Base-by-base conservation (phyloP, 2,113 vertebrate genomes). In the Thinocorus orbignyianus region DNA sequence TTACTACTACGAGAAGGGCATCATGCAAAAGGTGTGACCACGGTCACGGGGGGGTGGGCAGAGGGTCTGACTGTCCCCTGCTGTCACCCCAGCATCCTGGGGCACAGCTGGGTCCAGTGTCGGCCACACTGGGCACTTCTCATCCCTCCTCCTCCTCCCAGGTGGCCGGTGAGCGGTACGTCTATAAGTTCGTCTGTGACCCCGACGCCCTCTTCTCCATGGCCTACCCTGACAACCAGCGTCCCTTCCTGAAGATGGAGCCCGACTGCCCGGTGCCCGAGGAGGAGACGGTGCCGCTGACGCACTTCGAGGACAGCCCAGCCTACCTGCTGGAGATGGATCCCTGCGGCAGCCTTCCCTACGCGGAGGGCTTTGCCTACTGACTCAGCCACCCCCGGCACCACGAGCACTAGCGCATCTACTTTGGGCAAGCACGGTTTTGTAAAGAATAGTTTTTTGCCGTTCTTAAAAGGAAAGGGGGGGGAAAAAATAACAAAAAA, bases 1-100 rank as follows among this genome's bases (percentile, higher is more conserved):
- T 80, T 99, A 99, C 96, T 99, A 99, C 98, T 99, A 99, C 0
- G 99, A 99, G 97, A 99, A 99, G 95, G 99, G 99, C 97, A 99
- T 99, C 98, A 99, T 99, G 99, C 99, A 99, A 98, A 99, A 99
- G 99, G 99, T 97, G 97, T 13, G 55, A 30, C 26, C 0, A 0
- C 60, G 15, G 17, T 25, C 22, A 4, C 0, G 4, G 13, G 44
- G 46, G 2, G 11, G n/a, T 4, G 18, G 49, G 35, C 5, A 42
- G 13, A 7, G 33, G 52, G 7, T 25, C 17, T 26, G 24, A 16
- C 49, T 0, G 0, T 52, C 65, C 37, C 30, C 35, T 6, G 2
- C 30, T 16, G 9, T 39, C 77, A 48, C 33, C 17, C 54, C 1
- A 0, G 17, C 33, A 17, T 30, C 54, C 26, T 11, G 20, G 17